Percentiles rank a stretch among this genome's conserved stretches.
Evolutionary conservation across 2,888 invertebrate species (phyloP).

Genomic region (Plagodis pulveraria): DNA sequence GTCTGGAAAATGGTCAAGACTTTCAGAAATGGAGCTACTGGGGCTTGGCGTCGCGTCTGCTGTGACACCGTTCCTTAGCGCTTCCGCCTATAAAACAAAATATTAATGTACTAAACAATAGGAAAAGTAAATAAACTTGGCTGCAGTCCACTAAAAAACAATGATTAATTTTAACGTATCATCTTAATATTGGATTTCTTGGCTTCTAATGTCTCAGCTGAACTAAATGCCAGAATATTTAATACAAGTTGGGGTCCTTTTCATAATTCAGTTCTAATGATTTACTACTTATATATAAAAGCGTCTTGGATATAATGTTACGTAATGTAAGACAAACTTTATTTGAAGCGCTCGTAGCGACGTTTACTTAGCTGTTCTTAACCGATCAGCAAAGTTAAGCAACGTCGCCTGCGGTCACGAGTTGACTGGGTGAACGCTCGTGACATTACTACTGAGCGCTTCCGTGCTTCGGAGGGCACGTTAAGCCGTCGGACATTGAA

Average conservation of each 20-base stretch:
- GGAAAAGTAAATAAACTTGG: constrained; percentile 11
- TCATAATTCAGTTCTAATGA: neutral
- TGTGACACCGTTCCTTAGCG: constrained; percentile 85
- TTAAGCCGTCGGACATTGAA: no score
- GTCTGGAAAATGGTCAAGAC: constrained; percentile 95
- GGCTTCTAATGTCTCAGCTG: neutral
- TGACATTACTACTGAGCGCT: no score
- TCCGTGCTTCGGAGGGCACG: no score
- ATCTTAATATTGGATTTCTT: neutral
- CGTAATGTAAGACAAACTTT: no score
- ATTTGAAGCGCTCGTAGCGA: no score
- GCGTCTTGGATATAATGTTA: no score
- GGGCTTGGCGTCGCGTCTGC: constrained; percentile 94
- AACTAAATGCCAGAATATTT: constrained; percentile 3
- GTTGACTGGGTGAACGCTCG: no score
- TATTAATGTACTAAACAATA: constrained; percentile 9
- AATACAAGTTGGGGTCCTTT: neutral
- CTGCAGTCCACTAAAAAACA: constrained; percentile 9
- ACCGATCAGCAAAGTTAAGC: no score
- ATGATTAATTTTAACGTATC: neutral
- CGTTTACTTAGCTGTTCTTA: no score
- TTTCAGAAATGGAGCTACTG: constrained; percentile 95
- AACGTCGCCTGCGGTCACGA: no score
- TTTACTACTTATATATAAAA: neutral
- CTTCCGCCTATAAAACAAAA: constrained; percentile 70